phyloP scores from a whole-genome alignment of 2,113 vertebrate genomes.

The Cynocephalus volans region DNA sequence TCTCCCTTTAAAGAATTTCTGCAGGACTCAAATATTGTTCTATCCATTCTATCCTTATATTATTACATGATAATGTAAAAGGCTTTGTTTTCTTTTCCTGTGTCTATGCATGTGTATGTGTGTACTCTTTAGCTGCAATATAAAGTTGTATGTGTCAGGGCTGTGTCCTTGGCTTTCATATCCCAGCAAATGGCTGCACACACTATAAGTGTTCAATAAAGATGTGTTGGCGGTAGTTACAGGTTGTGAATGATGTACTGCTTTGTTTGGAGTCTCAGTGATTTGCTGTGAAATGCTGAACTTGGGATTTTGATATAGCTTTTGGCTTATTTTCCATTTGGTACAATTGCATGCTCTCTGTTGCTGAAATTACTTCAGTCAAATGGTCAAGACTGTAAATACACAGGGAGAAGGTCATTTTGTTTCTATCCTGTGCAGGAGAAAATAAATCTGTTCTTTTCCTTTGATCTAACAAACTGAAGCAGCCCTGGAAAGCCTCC shows the following conservation, averaged over 20 bases:
- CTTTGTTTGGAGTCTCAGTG: background rate
- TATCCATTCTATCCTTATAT: background rate
- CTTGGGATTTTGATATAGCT: constrained; percentile 17
- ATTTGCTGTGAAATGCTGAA: constrained; percentile 22
- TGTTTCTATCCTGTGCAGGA: constrained; percentile 58
- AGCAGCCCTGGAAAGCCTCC: constrained; percentile 49
- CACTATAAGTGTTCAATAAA: background rate
- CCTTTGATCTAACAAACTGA: constrained; percentile 70
- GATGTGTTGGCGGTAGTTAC: background rate
- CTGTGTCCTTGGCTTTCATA: background rate
- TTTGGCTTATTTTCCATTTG: constrained; percentile 70
- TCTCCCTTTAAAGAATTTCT: background rate
- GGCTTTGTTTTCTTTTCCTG: background rate
- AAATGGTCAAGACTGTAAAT: constrained; percentile 67
- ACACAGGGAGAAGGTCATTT: constrained; percentile 63
- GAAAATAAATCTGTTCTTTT: constrained; percentile 70
- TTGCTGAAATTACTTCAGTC: constrained; percentile 76
- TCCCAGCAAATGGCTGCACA: background rate
- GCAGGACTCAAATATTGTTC: background rate
- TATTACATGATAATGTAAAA: background rate
- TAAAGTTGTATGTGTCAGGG: background rate
- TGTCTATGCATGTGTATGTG: background rate
- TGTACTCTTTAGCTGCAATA: background rate
- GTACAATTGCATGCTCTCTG: constrained; percentile 35
- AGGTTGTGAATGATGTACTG: background rate